These are phyloP conservation scores for Cololabis saira DNA, from an alignment of 2,113 vertebrate genomes.

Conservation along the genomic window DNA sequence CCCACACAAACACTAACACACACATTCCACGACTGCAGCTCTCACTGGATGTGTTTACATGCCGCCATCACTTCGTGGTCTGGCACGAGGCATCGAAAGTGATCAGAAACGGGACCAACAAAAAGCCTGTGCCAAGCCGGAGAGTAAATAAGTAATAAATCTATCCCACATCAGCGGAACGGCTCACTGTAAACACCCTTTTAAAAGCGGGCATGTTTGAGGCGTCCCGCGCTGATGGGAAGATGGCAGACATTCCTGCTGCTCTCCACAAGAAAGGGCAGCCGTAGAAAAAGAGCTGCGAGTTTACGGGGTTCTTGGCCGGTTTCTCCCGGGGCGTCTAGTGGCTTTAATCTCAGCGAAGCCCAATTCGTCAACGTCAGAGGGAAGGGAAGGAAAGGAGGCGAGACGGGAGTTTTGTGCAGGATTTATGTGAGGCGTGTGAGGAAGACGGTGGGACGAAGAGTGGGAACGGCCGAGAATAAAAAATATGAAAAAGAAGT, in stretches of 20 bases:
- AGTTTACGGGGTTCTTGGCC: slow-evolving; percentile 49
- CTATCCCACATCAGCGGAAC: slow-evolving; percentile 70
- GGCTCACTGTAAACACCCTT: slow-evolving; percentile 71
- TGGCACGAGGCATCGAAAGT: slow-evolving; percentile 69
- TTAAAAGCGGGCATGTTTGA: slow-evolving; percentile 52
- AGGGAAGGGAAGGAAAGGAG: slow-evolving; percentile 30
- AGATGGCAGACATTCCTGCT: slow-evolving; percentile 65
- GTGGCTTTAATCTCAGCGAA: slow-evolving; percentile 71
- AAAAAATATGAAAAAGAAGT: too few relatives aligned
- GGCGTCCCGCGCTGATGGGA: slow-evolving; percentile 66
- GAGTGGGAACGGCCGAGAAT: not conserved
- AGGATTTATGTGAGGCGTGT: slow-evolving; percentile 14
- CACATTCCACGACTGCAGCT: slow-evolving; percentile 49
- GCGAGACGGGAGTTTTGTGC: slow-evolving; percentile 10
- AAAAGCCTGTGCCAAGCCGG: slow-evolving; percentile 41
- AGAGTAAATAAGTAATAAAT: slow-evolving; percentile 82
- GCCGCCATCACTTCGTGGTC: slow-evolving; percentile 68
- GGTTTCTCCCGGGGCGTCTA: slow-evolving; percentile 57
- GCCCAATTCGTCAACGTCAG: slow-evolving; percentile 60
- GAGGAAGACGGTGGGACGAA: slow-evolving; percentile 31
- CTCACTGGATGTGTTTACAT: slow-evolving; percentile 68
- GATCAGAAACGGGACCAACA: slow-evolving; percentile 67
- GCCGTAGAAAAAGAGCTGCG: slow-evolving; percentile 38
- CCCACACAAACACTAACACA: slow-evolving; percentile 60
- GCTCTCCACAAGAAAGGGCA: slow-evolving; percentile 71